phyloP scores from a whole-genome alignment of 2,888 invertebrate genomes.

The Abrostola triplasia region DNA sequence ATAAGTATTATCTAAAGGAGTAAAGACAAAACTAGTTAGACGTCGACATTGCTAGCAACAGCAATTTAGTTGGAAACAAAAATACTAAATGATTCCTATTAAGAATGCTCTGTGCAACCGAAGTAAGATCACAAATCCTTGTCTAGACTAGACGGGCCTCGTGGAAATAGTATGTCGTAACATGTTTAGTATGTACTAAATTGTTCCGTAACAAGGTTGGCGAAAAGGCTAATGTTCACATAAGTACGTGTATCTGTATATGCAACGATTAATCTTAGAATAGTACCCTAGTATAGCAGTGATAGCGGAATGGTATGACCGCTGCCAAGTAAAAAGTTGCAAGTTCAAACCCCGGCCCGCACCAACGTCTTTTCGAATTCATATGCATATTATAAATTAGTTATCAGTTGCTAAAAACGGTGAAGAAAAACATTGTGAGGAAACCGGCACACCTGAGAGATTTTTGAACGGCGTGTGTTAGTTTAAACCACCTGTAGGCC shows the following conservation, averaged over 20 bases:
- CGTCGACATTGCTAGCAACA: background rate
- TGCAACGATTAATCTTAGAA: background rate
- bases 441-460: no score
- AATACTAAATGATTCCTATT: conserved; percentile 3
- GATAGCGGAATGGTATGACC: no score
- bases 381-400: no score
- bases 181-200: conserved; percentile 30
- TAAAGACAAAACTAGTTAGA: background rate
- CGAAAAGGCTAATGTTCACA: conserved; percentile 23
- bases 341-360: no score
- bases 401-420: no score
- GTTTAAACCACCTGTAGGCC: no score
- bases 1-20: no score
- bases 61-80: background rate
- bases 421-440: no score
- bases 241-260: background rate
- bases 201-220: conserved; percentile 20
- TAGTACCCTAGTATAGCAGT: no score
- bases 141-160: conserved; percentile 33
- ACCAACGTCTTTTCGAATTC: no score
- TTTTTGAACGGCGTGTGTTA: no score
- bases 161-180: conserved; percentile 26
- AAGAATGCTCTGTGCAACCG: conserved; percentile 20
- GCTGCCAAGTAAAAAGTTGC: no score
- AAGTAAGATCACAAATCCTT: conserved; percentile 27